These are phyloP conservation scores for Gortyna flavago DNA, from an alignment of 2,888 invertebrate species.

Conservation along the genomic window DNA sequence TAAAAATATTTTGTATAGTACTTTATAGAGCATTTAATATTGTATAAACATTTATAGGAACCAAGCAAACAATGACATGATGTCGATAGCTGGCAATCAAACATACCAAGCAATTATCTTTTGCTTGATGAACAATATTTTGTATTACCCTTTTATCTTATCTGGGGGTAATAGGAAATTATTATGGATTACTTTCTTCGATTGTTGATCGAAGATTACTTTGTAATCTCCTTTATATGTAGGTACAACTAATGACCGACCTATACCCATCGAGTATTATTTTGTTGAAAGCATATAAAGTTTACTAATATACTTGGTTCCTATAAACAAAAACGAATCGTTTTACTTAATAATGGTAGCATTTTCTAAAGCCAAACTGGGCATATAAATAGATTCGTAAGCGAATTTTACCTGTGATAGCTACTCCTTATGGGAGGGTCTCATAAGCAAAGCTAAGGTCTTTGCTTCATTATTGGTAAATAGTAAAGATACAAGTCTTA, in stretches of 20 bases:
- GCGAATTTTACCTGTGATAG: neutral
- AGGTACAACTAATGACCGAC: neutral
- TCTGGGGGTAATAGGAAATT: slow-evolving; percentile 19
- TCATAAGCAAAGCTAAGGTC: neutral
- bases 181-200: slow-evolving; percentile 24
- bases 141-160: slow-evolving; percentile 34
- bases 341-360: neutral
- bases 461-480: neutral
- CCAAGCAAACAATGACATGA: no score
- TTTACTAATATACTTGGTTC: neutral
- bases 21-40: neutral
- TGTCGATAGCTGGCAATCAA: slow-evolving; percentile 18
- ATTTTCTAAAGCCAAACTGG: neutral
- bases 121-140: slow-evolving; percentile 33
- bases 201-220: no score
- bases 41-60: slow-evolving; percentile 21
- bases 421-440: no score
- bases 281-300: neutral
- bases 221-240: neutral
- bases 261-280: neutral
- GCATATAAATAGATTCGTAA: neutral
- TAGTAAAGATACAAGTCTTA: neutral
- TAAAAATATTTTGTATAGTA: neutral
- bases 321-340: neutral
- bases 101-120: slow-evolving; percentile 19